Conservation (phyloP, 2,797 vertebrate species). For the Phalloptychus januarius region DNA sequence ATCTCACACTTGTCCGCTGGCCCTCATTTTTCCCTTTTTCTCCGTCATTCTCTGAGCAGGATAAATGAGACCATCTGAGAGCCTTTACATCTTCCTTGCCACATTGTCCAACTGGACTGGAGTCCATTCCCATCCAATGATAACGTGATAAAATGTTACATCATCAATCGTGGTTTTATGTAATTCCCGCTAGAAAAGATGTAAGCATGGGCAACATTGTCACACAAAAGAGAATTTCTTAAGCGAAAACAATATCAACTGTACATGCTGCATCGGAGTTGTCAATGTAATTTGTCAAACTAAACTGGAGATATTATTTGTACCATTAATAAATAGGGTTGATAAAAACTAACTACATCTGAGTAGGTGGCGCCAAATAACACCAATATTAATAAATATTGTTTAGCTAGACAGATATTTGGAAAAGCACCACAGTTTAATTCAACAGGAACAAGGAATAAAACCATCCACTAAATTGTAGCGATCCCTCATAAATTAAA, state of each 20-base stretch:
- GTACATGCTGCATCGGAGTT: conserved; percentile 2
- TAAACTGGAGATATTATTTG: background rate
- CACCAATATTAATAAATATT: background rate
- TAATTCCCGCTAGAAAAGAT: conserved; percentile 26
- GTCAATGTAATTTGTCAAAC: background rate
- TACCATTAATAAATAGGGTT: background rate
- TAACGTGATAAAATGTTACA: conserved; percentile 52
- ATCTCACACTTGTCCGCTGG: conserved; percentile 53
- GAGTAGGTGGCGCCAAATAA: background rate
- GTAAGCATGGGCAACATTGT: conserved; percentile 32
- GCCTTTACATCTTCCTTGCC: conserved; percentile 38
- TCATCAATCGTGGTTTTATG: conserved; percentile 2
- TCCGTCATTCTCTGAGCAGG: conserved; percentile 60
- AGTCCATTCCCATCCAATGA: conserved; percentile 79
- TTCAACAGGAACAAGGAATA: background rate
- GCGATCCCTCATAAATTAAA: background rate
- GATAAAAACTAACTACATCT: background rate
- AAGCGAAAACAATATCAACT: conserved; percentile 7
- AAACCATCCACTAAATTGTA: background rate
- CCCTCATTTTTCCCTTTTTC: conserved; percentile 57
- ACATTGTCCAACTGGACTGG: conserved; percentile 66
- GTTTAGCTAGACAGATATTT: background rate
- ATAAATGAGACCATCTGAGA: conserved; percentile 53
- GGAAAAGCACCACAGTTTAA: background rate
- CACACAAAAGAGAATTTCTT: conserved; percentile 41